Base-by-base conservation (phyloP, 2,113 vertebrate genomes). In the Centrocercus urophasianus region DNA sequence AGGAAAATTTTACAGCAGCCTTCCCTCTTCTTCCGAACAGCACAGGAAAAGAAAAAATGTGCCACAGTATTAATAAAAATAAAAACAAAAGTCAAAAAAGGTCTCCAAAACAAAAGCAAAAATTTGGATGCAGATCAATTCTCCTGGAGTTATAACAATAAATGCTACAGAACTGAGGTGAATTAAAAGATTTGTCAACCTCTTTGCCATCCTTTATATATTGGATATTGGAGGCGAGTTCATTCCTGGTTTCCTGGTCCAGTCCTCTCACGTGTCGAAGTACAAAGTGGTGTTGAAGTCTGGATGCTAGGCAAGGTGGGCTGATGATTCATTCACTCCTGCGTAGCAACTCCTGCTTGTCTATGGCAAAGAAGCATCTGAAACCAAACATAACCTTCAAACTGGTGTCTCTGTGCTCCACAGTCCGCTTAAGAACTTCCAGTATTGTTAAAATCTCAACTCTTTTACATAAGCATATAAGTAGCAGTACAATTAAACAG, bases 401-500 rank as follows among this genome's bases (percentile, higher is more conserved):
- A 45, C 19, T 67, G 21, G 36, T 47, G 36, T 36, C 32, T 47
- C 2, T 83, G 50, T 66, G 36, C 43, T 90, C 74, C 75, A 88
- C 86, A 87, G 81, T 95, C 88, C 73, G 75, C 93, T 93, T 89
- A 80, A 17, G 19, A 40, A 93, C 59, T 90, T 88, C 93, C 92
- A 86, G 42, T 92, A 71, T 32, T 8, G 61, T 94, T 96, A 96
- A 95, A 97, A 91, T 93, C 88, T 76, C 65, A 93, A 36, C 47
- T 6, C 60, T 89, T 97, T 93, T 83, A 66, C 80, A 64, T 72
- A 88, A 95, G 95, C 80, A 19, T 91, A 47, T 66, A 75, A 77
- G 48, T 92, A 89, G 90, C 75, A 70, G 94, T 92, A 91, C 57
- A 81, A 83, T 96, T 95, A 93, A 96, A 83, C 78, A 97, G 89